Conservation (phyloP, 2,797 vertebrate species). For the Odontamblyopus rebecca region DNA sequence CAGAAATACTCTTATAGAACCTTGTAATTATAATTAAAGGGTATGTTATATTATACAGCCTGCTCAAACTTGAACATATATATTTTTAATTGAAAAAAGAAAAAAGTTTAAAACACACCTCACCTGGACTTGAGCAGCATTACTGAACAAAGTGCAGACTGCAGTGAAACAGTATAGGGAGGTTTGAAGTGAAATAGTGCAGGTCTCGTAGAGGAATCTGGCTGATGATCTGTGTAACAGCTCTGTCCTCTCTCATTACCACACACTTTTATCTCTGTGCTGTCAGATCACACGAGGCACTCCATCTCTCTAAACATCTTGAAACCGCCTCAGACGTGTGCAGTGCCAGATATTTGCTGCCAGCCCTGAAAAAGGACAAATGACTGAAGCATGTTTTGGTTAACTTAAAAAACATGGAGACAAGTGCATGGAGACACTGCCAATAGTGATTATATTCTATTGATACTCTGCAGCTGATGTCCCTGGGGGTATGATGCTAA, state of each 20-base stretch:
- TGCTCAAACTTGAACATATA: background rate
- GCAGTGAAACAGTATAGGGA: constrained; percentile 2
- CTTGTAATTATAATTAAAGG: no score
- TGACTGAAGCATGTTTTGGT: constrained; percentile 49
- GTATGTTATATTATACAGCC: background rate
- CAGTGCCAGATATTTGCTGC: constrained; percentile 53
- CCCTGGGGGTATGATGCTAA: no score
- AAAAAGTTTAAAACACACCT: no score
- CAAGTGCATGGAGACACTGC: constrained; percentile 13
- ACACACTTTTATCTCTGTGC: constrained; percentile 66
- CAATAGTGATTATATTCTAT: background rate
- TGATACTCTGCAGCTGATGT: no score
- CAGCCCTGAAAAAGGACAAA: constrained; percentile 59
- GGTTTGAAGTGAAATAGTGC: constrained; percentile 40
- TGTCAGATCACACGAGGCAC: constrained; percentile 52
- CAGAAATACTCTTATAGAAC: no score
- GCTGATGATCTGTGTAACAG: constrained; percentile 72
- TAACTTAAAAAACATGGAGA: constrained; percentile 40
- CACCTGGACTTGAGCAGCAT: background rate
- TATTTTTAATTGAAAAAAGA: background rate
- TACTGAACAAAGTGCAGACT: constrained; percentile 11
- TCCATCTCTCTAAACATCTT: constrained; percentile 64
- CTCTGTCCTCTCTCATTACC: constrained; percentile 57
- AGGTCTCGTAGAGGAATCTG: constrained; percentile 54
- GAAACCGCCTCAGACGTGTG: constrained; percentile 62